Evolutionary conservation across 1,140 invertebrate genomes (phyloP).

Genomic region (Aphis gossypii): DNA sequence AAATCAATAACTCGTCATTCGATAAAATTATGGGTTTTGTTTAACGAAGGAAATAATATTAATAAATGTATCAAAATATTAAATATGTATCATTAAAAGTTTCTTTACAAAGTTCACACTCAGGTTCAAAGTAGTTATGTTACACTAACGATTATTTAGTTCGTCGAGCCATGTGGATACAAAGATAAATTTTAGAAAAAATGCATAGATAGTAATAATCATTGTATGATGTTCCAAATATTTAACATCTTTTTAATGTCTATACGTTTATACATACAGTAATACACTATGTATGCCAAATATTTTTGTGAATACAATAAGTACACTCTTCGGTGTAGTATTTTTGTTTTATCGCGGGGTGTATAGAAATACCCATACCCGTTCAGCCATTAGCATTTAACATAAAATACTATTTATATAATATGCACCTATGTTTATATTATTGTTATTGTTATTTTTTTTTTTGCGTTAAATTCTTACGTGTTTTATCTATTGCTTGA

Average conservation of each 20-base stretch:
- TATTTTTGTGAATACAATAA: background rate
- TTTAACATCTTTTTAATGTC: background rate
- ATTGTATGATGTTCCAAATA: background rate
- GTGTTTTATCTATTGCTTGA: conserved; percentile 5
- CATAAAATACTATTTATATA: background rate
- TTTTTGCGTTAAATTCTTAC: background rate
- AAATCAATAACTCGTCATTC: background rate
- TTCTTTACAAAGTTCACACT: background rate
- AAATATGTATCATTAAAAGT: background rate
- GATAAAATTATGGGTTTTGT: background rate
- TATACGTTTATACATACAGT: background rate
- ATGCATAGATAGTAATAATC: background rate
- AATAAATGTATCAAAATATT: background rate
- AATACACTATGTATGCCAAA: background rate
- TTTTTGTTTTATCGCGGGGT: background rate
- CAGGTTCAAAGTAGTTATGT: background rate
- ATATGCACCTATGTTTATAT: background rate
- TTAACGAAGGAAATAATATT: background rate
- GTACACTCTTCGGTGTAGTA: background rate
- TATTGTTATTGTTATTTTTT: background rate
- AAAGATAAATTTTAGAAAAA: background rate
- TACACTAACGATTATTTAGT: background rate
- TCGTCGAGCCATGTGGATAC: background rate
- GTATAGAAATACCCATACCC: background rate
- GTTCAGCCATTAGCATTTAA: background rate